A percentile compares a stretch with the other conserved stretches of the same genome.
phyloP scores from a whole-genome alignment of 2,797 vertebrate genomes.

The Antrozous pallidus region DNA sequence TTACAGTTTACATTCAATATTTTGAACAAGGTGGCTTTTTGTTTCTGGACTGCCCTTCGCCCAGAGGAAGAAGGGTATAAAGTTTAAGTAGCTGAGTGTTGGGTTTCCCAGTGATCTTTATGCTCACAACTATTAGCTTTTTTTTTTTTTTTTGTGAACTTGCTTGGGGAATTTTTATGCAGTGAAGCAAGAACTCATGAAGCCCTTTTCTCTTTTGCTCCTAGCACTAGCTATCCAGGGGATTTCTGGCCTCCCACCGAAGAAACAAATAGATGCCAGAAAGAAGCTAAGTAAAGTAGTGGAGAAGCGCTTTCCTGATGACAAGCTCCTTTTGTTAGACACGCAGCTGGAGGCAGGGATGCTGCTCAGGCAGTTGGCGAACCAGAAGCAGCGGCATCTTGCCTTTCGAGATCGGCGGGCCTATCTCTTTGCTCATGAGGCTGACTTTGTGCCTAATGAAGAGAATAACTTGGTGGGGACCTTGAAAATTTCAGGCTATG shows the following conservation, averaged over 20 bases:
- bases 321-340: constrained; percentile 89
- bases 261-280: constrained; percentile 90
- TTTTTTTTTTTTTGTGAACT: constrained; percentile 30
- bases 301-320: constrained; percentile 91
- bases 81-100: neutral
- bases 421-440: constrained; percentile 88
- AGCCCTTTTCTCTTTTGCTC: neutral
- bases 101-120: neutral
- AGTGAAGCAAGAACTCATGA: neutral
- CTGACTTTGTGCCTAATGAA: constrained; percentile 84
- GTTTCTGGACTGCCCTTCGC: neutral
- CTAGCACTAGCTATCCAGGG: constrained; percentile 91
- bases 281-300: constrained; percentile 87
- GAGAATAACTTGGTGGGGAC: constrained; percentile 87
- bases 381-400: constrained; percentile 91
- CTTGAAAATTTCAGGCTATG: constrained; percentile 93
- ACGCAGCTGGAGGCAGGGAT: constrained; percentile 88
- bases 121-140: neutral
- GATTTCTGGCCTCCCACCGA: constrained; percentile 85
- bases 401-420: constrained; percentile 91
- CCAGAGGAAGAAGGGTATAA: neutral
- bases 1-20: neutral
- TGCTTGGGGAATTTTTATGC: neutral
- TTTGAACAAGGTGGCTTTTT: neutral
- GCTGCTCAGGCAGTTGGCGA: constrained; percentile 90